phyloP scores from a whole-genome alignment of 30 jellyfish, hydroid and myxozoan species.

The Aurelia sp. region DNA sequence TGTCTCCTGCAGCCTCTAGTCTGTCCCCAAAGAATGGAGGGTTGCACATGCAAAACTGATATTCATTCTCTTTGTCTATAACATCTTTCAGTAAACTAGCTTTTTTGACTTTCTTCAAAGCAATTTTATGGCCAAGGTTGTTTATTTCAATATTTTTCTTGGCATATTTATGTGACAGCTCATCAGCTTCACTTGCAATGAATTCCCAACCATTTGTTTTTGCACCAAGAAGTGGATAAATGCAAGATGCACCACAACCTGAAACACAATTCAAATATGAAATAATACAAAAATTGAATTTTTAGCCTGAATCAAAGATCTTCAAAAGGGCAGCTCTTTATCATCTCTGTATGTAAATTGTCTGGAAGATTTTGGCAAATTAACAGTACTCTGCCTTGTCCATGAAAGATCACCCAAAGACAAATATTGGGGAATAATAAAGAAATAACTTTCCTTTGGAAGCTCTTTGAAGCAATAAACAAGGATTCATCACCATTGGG shows the following conservation, averaged over 20 bases:
- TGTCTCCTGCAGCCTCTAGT: conserved; percentile 51
- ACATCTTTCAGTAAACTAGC: conserved; percentile 33
- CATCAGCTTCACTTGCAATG: conserved; percentile 88
- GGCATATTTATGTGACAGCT: conserved; percentile 64
- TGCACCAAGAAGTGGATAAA: conserved; percentile 87
- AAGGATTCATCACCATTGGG: too few relatives aligned
- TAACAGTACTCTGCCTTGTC: too few relatives aligned
- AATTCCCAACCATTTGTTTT: conserved; percentile 82
- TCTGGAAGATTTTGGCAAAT: too few relatives aligned
- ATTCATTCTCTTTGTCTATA: conserved; percentile 13
- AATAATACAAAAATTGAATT: neutral
- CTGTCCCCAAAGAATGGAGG: conserved; percentile 96
- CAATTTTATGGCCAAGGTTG: conserved; percentile 5
- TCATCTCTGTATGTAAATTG: too few relatives aligned
- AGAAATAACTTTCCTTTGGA: too few relatives aligned
- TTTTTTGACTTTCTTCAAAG: conserved; percentile 14
- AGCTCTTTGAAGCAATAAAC: too few relatives aligned
- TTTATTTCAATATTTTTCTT: conserved; percentile 69
- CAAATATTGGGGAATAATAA: too few relatives aligned
- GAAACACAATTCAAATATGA: neutral
- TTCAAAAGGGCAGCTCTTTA: too few relatives aligned
- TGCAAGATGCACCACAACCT: conserved; percentile 99
- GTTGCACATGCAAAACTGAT: conserved; percentile 89
- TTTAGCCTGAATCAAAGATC: too few relatives aligned
- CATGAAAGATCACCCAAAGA: too few relatives aligned